Evolutionary conservation across 2,797 vertebrate species (phyloP), one percentile per base, ranked within the genome.

Genomic region (Neosilurus mollespiculum): DNA sequence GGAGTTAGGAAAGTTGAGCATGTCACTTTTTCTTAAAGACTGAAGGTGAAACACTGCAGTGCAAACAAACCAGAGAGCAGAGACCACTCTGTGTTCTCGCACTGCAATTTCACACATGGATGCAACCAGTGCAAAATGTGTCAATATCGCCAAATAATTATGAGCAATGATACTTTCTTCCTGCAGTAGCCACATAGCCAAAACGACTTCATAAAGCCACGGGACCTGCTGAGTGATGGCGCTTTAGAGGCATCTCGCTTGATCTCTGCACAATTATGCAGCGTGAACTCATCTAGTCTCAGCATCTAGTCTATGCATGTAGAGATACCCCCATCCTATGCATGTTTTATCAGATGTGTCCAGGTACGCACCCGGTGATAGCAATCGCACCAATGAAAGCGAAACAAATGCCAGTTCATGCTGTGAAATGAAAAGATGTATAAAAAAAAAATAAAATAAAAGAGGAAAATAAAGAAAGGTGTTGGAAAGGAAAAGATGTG

Each of bases 21-120:
- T 7, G 37, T 10, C 34, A 24, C 14, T 64, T 34, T 10, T 18
- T 62, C 16, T 64, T 43, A 77, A 61, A 43, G 30, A 15, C 16
- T 64, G 22, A 43, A n/a, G 58, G n/a, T 77, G 37, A 78, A 80
- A 26, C 18, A 66, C 72, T 59, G 82, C 71, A 49, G 82, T 76
- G 84, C 59, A 86, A 85, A 87, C 83, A 71, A 86, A 71, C 54
- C 67, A 37, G 54, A 69, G 83, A 82, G 85, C 62, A 82, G 76
- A 78, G 64, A 79, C 80, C 76, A 81, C 73, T 76, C 66, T 51
- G 70, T 78, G 90, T 87, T 91, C 88, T 77, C 65, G 89, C 78
- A 58, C 91, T 91, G 92, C 93, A 92, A 94, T 95, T 95, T 95
- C 93, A 94, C 94, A 95, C 94, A 94, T 93, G 94, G 92, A 89